phyloP scores from a whole-genome alignment of 2,888 invertebrate species.

The Meta bourneti region DNA sequence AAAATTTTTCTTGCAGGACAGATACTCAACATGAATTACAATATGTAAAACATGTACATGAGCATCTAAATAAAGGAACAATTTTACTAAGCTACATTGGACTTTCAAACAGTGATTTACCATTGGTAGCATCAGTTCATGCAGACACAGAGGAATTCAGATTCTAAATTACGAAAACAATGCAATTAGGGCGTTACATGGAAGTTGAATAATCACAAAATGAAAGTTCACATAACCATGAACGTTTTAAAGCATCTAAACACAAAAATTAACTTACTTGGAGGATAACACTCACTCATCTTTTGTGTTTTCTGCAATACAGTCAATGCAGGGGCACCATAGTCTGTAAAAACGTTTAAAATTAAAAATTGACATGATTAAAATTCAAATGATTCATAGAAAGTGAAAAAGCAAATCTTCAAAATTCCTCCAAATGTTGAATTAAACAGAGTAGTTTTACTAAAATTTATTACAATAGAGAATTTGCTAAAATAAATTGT shows the following conservation, averaged over 20 bases:
- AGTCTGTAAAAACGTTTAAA: conserved; percentile 9
- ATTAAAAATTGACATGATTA: not conserved
- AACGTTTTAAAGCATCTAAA: not conserved
- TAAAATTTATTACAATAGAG: too few species aligned
- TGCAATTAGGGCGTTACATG: not conserved
- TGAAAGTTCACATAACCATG: not conserved
- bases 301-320: not conserved
- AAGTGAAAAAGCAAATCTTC: too few species aligned
- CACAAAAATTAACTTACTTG: conserved; percentile 27
- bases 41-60: too few species aligned
- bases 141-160: conserved; percentile 51
- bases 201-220: not conserved
- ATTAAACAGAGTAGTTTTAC: too few species aligned
- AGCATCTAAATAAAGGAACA: too few species aligned
- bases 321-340: conserved; percentile 19
- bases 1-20: too few species aligned
- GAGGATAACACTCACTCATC: conserved; percentile 33
- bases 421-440: too few species aligned
- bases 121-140: not conserved
- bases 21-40: too few species aligned
- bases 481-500: too few species aligned
- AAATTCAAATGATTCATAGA: too few species aligned
- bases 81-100: too few species aligned
- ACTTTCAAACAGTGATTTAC: conserved; percentile 8
- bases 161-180: conserved; percentile 15